Evolutionary conservation across 2,113 vertebrate genomes (phyloP).

Genomic region (Mungos mungo): DNA sequence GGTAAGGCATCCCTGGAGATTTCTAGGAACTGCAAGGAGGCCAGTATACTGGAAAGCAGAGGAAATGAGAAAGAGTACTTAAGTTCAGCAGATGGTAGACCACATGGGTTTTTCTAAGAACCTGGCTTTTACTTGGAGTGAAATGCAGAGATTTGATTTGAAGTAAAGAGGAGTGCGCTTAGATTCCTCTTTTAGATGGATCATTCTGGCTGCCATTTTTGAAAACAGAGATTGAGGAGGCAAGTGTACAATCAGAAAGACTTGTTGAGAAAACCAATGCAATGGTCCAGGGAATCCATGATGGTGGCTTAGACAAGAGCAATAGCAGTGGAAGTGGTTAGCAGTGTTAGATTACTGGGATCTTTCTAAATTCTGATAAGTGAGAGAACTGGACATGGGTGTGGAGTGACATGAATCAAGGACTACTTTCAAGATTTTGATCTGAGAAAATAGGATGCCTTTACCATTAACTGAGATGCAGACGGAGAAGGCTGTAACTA

Average conservation of each 20-base stretch:
- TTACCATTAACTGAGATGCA: neutral
- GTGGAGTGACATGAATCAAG: neutral
- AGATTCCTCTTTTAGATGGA: constrained; percentile 1
- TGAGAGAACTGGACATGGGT: neutral
- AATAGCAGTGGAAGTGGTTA: neutral
- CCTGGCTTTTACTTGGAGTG: neutral
- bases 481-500: neutral
- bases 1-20: neutral
- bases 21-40: neutral
- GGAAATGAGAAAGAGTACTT: no score
- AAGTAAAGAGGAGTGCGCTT: neutral
- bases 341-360: neutral
- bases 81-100: neutral
- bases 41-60: neutral
- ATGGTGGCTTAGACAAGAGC: no score
- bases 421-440: neutral
- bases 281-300: neutral
- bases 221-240: neutral
- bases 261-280: neutral
- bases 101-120: neutral
- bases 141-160: neutral
- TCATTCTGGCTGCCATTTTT: constrained; percentile 11
- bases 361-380: neutral
- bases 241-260: neutral
- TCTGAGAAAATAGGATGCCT: neutral